Base-by-base conservation (phyloP, 2,113 vertebrate genomes). In the Gorsachius goisagi region DNA sequence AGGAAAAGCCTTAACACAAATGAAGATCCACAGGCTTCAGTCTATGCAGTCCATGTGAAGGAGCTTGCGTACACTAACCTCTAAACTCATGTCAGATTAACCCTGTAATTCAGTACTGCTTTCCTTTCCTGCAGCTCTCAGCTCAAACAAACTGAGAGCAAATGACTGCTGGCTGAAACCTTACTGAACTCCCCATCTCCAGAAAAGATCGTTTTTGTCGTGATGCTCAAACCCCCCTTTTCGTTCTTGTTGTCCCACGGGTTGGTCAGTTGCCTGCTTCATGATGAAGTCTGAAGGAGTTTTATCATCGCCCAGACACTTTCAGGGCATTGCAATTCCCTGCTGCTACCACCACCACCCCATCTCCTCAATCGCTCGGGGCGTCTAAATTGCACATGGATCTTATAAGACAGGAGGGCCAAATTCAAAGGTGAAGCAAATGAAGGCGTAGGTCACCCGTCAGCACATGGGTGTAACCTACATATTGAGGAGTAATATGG, bases 391-490 rank as follows among this genome's bases (percentile, higher is more conserved):
- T 82, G 47, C 75, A 89, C 28, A 10, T 12, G 62, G 82, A 62
- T 85, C 56, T 75, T 78, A 26, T 13, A 76, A 1, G 9, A 44
- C 66, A 85, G 68, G 37, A 85, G 82, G 44, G 26, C n/a, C 71
- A 88, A 80, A 88, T 85, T 78, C 66, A 77, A 45, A 87, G 37
- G 83, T 56, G 89, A 96, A 60, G 53, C 58, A 93, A 94, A 79
- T 0, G 2, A 74, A 88, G 84, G 52, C 2, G 2, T 41, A 91
- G 72, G 87, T 91, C 85, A 94, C 58, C 62, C 0, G 0, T 32
- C 74, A 80, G 32, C 63, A 75, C 0, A 5, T 78, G 78, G 90
- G 80, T 67, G 79, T 87, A 91, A 87, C 90, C 79, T 84, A 66
- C 44, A 30, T 68, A 74, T 55, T 17, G 74, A 91, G 35, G 68